Base-by-base conservation (phyloP, 2,113 vertebrate genomes). In the Dipodomys merriami region DNA sequence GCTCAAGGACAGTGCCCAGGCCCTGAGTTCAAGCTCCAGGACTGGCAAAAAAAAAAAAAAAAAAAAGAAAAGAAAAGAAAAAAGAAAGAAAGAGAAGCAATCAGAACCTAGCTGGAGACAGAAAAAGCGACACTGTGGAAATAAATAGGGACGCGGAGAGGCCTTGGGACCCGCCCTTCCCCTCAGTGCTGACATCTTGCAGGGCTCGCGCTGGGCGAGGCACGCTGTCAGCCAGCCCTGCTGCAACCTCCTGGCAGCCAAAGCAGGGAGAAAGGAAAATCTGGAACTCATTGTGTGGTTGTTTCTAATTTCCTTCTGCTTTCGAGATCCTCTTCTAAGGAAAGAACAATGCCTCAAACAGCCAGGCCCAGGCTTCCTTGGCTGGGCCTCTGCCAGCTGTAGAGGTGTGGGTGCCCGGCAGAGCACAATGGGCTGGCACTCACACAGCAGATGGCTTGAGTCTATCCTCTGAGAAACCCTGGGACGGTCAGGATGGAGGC, bases 271-370 rank as follows among this genome's bases (percentile, higher is more conserved):
- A 93, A 72, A 81, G 69, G 73, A 92, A 93, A 93, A 73, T 96
- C 94, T 96, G 95, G 87, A 62, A 83, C 53, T 91, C 83, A 87
- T 94, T 85, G 88, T 86, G 91, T 9, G 92, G 92, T 88, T 83
- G 91, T 92, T 96, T 78, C 93, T 82, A 20, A 79, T 88, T 95
- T 96, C 94, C 95, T 96, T 97, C 96, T 96, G 96, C 96, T 95
- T 96, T 96, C 62, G 35, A 96, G 95, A 96, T 95, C 96, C 93
- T 92, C 96, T 92, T 96, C 62, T 19, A 57, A 69, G 74, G 53
- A 23, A 53, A 95, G 91, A 86, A 93, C 86, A 88, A 80, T 65
- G 73, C 35, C 68, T 19, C 0, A 7, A 74, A 44, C 29, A 6
- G 15, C 0, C 1, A 46, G 89, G 68, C 73, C 73, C n/a, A 4